phyloP scores from a whole-genome alignment of 2,113 vertebrate species.

The Formicarius rufipectus region DNA sequence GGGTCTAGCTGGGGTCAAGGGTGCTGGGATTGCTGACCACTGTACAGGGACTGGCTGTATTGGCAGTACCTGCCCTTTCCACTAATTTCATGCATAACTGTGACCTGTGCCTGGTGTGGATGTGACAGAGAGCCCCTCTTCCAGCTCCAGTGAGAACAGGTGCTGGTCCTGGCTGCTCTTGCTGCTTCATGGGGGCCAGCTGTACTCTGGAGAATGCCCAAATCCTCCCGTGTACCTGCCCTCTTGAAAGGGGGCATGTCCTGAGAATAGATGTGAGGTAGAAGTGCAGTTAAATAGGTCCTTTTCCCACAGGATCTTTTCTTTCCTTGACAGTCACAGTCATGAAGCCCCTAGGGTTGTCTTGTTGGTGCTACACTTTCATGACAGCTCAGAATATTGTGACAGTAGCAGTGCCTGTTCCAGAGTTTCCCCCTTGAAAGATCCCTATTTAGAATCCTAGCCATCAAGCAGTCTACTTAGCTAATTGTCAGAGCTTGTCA shows the following conservation, averaged over 20 bases:
- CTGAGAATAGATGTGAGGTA: background rate
- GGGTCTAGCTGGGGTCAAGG: no score
- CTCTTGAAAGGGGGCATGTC: background rate
- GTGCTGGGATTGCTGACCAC: background rate
- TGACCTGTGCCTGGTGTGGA: rapidly evolving
- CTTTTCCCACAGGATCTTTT: background rate
- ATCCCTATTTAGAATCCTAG: slow-evolving; percentile 6
- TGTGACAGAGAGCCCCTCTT: background rate
- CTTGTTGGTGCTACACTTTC: background rate
- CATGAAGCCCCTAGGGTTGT: background rate
- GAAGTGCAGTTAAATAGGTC: background rate
- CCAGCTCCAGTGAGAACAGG: background rate
- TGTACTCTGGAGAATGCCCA: background rate
- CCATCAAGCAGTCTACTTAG: background rate
- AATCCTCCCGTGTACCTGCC: background rate
- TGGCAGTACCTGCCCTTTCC: background rate
- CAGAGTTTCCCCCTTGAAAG: background rate
- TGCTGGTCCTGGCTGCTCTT: background rate
- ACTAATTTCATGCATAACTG: no score
- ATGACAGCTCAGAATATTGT: background rate
- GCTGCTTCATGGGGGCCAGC: background rate
- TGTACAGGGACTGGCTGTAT: background rate
- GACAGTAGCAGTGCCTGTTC: background rate
- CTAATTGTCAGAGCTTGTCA: slow-evolving; percentile 37
- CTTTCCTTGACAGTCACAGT: background rate